Base-by-base conservation (phyloP, 1,140 invertebrate genomes). In the Calephelis nemesis region DNA sequence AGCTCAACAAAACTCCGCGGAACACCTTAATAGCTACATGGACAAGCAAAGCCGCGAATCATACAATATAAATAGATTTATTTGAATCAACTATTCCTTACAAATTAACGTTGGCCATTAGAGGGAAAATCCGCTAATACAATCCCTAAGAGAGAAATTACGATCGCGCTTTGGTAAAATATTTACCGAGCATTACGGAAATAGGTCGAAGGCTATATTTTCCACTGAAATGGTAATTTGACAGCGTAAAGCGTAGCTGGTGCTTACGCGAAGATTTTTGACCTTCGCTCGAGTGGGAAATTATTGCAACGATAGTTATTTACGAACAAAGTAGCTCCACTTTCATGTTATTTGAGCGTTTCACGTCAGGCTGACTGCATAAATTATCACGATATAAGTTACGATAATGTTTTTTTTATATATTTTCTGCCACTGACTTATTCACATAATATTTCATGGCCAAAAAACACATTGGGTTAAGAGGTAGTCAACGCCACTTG, bases 151-250 rank as follows among this genome's bases (percentile, higher is more conserved):
- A 19, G 52, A 58, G 52, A 58, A 58, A 58, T 58, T 58, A 58
- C 52, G 19, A 58, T 58, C 52, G 52, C 19, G 19, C 19, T 58
- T 58, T 58, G 10, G 52, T 58, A 58, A 58, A 58, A 58, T 58
- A 58, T 58, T 58, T 58, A 58, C 52, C 19, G 52, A 30, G 52
- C 11, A 58, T 58, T 58, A 58, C 52, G 52, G 52, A 39, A 58
- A 58, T 58, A 58, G 15, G 52, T 30, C 30, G 52, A 30, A 58
- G 52, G 52, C 52, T 39, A 58, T 58, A 58, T 58, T 58, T 58
- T 58, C 52, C 10, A 58, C 52, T 39, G 52, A 58, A 58, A 58
- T 58, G 52, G 52, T 58, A 58, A 58, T 58, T 58, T 58, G 52
- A 58, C 52, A 30, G 30, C 52, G 52, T 58, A 30, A 58, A 58